Conservation (phyloP, 2,888 invertebrate species). For the Clanis bilineata region DNA sequence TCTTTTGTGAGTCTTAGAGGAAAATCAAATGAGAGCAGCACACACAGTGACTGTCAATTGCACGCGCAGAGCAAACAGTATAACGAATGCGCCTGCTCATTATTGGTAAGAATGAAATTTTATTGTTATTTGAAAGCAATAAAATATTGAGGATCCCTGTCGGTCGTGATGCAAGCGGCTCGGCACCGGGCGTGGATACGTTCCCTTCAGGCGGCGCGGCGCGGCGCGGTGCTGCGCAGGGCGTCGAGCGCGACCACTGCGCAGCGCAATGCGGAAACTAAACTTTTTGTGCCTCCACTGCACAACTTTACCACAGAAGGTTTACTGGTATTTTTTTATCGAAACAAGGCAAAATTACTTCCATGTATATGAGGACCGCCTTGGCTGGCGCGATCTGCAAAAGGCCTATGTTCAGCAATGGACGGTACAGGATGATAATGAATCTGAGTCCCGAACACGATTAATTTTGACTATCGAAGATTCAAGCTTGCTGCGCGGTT, state of each 20-base stretch:
- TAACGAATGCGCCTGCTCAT: no score
- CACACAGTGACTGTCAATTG: neutral
- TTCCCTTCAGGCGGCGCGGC: conserved; percentile 50
- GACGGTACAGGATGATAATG: no score
- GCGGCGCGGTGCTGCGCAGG: conserved; percentile 24
- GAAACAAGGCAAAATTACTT: no score
- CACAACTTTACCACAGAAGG: conserved; percentile 19
- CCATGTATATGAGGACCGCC: no score
- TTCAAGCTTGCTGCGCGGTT: no score
- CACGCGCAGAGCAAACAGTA: no score
- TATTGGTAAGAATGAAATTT: neutral
- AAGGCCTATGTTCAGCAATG: no score
- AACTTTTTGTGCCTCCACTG: conserved; percentile 41
- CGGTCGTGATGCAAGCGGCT: conserved; percentile 46
- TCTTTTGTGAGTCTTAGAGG: neutral
- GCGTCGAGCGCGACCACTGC: conserved; percentile 23
- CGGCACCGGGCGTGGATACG: conserved; percentile 49
- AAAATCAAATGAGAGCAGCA: neutral
- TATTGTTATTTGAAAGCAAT: neutral
- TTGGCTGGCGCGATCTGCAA: no score
- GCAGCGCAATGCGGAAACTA: conserved; percentile 64
- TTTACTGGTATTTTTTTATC: neutral
- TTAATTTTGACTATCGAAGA: no score
- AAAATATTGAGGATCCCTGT: conserved; percentile 45
- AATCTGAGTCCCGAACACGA: no score